Base-by-base conservation (phyloP, 2,888 invertebrate genomes). In the Lepas anatifera region DNA sequence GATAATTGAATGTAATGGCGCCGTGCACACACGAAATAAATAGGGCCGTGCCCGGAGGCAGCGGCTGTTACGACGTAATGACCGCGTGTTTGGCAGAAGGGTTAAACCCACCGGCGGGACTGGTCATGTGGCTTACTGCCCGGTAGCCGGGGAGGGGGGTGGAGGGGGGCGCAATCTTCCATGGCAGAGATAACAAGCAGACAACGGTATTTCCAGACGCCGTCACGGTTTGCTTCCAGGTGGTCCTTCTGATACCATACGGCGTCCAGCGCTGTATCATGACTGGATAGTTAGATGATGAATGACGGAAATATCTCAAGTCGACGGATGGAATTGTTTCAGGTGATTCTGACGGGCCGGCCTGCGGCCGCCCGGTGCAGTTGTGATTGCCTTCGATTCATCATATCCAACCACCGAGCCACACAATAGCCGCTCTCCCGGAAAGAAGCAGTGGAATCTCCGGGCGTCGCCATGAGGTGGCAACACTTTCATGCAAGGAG, bases 1-100 rank as follows among this genome's bases (percentile, higher is more conserved):
- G 58, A 58, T 58, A 58, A 58, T 58, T 58, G 58, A 58, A 58
- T 58, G 58, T 58, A 58, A 58, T 58, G 58, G 32, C 58, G 8
- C 35, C 32, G 32, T 35, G 32, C 58, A 7, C 58, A 58, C 58
- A 22, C 58, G 2, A 22, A 32, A 58, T 58, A 58, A 58, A 58
- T 58, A 35, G 58, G 58, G 25, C 35, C 58, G 32, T 35, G 7
- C 58, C 58, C 25, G 16, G 22, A 35, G 58, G 32, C 10, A 29
- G 27, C 52, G 29, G 52, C 32, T 27, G 29, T 52, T 52, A 52
- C 11, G 29, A 13, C 29, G 29, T 52, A 58, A 35, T 32, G 35
- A 35, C 58, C 58, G 32, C 32, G 18, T 25, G 48, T 48, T 32
- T 22, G 58, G n/a, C n/a, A n/a, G 22, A 58, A 22, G 58, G 58